Conservation (phyloP, 2,113 vertebrate species). For the Osmerus mordax region DNA sequence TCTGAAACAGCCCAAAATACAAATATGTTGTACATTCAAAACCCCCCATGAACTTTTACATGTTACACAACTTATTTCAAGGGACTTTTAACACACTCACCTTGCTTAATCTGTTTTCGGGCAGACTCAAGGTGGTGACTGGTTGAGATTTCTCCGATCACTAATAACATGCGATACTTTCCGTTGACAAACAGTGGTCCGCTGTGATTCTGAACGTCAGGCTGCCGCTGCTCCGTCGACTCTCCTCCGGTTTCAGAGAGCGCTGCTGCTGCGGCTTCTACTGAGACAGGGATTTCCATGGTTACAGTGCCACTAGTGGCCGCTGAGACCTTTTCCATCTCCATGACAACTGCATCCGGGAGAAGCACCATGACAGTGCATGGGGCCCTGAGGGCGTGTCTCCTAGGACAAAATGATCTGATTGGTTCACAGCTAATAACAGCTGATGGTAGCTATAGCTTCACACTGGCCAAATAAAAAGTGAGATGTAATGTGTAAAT, state of each 20-base stretch:
- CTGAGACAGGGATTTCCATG: conserved; percentile 76
- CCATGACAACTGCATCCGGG: conserved; percentile 83
- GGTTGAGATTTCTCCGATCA: conserved; percentile 80
- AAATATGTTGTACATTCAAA: too few relatives aligned
- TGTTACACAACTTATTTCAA: too few relatives aligned
- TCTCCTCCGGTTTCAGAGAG: conserved; percentile 40
- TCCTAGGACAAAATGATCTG: neutral
- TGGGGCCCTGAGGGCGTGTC: conserved; percentile 46
- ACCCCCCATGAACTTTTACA: too few relatives aligned
- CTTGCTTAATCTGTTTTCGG: conserved; percentile 78
- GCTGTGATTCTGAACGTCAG: conserved; percentile 55
- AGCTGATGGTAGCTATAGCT: conserved; percentile 60
- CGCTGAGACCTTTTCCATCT: conserved; percentile 73
- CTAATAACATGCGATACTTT: conserved; percentile 81
- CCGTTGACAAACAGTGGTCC: conserved; percentile 46
- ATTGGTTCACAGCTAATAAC: conserved; percentile 71
- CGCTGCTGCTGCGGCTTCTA: conserved; percentile 25
- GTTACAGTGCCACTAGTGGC: conserved; percentile 71
- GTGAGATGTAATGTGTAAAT: conserved; percentile 33
- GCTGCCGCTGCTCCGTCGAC: conserved; percentile 30
- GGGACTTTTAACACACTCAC: conserved; percentile 61
- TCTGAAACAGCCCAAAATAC: too few relatives aligned
- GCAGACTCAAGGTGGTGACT: conserved; percentile 77
- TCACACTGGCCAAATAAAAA: conserved; percentile 32
- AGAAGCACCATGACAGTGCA: conserved; percentile 49